These are phyloP conservation scores for Solea senegalensis DNA, from an alignment of 2,113 vertebrate species.

Conservation along the genomic window DNA sequence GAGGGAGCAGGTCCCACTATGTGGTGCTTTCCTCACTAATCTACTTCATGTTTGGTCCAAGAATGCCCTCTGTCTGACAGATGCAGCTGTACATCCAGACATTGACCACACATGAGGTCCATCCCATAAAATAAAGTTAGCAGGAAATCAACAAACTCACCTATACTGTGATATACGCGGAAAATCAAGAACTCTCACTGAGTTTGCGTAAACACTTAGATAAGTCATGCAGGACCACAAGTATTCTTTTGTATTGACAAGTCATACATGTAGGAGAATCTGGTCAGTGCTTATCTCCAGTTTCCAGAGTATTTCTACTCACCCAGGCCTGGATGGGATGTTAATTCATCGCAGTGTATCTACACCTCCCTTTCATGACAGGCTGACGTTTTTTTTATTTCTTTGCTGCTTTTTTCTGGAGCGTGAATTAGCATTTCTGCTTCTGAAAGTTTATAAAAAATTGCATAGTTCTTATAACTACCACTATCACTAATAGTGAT, in stretches of 20 bases:
- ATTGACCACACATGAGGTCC: background rate
- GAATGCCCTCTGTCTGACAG: slow-evolving; percentile 35
- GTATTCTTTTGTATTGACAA: too few species aligned
- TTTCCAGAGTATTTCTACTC: too few species aligned
- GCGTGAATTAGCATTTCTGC: background rate
- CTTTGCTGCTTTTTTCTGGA: background rate
- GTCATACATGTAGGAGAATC: background rate
- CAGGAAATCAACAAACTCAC: slow-evolving; percentile 2
- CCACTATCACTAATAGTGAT: too few species aligned
- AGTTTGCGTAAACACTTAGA: background rate
- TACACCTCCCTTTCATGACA: too few species aligned
- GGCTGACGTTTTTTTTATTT: background rate
- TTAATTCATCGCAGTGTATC: too few species aligned
- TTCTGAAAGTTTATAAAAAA: background rate
- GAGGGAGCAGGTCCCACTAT: slow-evolving; percentile 44
- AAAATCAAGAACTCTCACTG: background rate
- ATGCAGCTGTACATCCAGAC: slow-evolving; percentile 20
- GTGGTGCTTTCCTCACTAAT: slow-evolving; percentile 45
- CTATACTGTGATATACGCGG: background rate
- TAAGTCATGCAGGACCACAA: background rate
- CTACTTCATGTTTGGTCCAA: slow-evolving; percentile 52
- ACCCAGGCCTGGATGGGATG: too few species aligned
- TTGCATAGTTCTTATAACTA: background rate
- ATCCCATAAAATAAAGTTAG: background rate
- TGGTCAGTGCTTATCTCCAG: too few species aligned